Evolutionary conservation across 35 echinoderm and acorn worm species (phyloP).

Genomic region (Strongylocentrotus purpuratus): DNA sequence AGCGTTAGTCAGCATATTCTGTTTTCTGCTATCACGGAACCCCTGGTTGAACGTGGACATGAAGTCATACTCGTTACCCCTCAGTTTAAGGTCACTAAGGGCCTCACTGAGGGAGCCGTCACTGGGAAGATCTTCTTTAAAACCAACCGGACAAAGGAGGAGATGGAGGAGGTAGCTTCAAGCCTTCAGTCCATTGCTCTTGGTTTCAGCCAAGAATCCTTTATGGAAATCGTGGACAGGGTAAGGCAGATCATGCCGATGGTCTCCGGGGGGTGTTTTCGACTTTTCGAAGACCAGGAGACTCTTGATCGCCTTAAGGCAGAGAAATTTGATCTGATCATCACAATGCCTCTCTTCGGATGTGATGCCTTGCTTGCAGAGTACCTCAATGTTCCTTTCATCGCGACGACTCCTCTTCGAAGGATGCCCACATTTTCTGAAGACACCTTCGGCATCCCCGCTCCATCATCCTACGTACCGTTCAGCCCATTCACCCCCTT

Average conservation of each 20-base stretch:
- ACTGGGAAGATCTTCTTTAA: constrained; percentile 11
- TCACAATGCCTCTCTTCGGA: background rate
- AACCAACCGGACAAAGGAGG: background rate
- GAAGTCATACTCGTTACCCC: constrained; percentile 14
- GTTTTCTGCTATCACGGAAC: background rate
- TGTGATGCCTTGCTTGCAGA: constrained; percentile 27
- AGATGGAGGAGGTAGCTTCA: background rate
- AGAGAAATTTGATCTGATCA: constrained; percentile 37
- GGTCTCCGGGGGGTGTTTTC: background rate
- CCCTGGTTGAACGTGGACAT: constrained; percentile 21
- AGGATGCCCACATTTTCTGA: constrained; percentile 7
- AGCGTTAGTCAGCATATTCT: constrained; percentile 28
- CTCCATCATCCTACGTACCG: constrained; percentile 46
- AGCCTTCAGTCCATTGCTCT: background rate
- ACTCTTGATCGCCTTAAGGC: background rate
- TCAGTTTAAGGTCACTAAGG: constrained; percentile 4
- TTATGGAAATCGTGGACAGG: background rate
- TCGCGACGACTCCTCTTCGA: background rate
- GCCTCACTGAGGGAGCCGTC: background rate
- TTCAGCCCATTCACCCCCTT: background rate
- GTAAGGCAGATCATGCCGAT: background rate
- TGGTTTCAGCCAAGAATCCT: constrained; percentile 16
- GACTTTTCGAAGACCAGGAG: constrained; percentile 6
- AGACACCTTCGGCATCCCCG: constrained; percentile 10
- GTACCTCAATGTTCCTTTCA: constrained; percentile 52